A percentile compares a stretch with the other conserved stretches of the same genome.
Evolutionary conservation across 2,113 vertebrate species (phyloP).

Genomic region (Emberiza fucata): DNA sequence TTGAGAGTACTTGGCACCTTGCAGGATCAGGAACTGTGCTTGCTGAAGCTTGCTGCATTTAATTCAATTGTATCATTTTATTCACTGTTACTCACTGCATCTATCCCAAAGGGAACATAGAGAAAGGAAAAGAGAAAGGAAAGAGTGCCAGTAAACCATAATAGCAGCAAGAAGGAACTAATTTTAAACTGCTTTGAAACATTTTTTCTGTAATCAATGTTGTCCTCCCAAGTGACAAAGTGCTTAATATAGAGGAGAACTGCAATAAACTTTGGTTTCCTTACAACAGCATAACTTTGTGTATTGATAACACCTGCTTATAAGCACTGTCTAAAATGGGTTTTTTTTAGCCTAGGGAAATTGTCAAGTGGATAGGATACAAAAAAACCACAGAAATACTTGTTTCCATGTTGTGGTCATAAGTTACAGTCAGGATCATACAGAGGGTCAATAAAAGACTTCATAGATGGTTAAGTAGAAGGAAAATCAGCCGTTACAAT

Average conservation of each 20-base stretch:
- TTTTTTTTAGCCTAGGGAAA: background rate
- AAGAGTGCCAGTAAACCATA: background rate
- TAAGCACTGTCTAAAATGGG: background rate
- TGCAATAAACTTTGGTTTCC: background rate
- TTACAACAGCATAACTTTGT: background rate
- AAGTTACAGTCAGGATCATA: background rate
- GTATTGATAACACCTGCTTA: background rate
- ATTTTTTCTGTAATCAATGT: background rate
- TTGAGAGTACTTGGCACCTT: slow-evolving; percentile 24
- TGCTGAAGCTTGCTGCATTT: slow-evolving; percentile 23
- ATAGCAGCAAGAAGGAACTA: background rate
- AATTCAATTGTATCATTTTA: slow-evolving; percentile 49
- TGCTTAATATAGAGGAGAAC: background rate
- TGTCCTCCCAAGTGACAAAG: background rate
- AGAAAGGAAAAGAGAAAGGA: background rate
- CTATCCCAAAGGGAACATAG: slow-evolving; percentile 1
- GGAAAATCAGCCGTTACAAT: background rate
- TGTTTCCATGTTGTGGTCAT: background rate
- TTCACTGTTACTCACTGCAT: slow-evolving; percentile 31
- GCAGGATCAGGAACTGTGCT: slow-evolving; percentile 16
- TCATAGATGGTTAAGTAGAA: background rate
- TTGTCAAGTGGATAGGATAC: background rate
- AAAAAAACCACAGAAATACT: background rate
- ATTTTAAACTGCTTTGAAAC: slow-evolving; percentile 14
- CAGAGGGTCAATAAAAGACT: background rate